Base-by-base conservation (phyloP, 2,113 vertebrate genomes). In the Hippocampus guttulatus region DNA sequence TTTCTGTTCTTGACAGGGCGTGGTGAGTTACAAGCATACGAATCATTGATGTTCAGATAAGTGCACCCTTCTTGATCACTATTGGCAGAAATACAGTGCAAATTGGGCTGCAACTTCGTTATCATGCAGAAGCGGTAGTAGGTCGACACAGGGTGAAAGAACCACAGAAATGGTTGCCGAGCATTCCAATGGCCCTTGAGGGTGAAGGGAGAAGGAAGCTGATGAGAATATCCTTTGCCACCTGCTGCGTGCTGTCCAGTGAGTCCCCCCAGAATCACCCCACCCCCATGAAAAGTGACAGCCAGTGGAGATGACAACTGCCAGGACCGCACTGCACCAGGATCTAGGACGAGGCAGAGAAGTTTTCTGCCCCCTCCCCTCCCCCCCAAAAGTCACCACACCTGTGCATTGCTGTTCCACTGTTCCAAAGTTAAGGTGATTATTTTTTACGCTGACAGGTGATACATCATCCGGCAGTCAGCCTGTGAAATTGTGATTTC, bases 391-490 rank as follows among this genome's bases (percentile, higher is more conserved):
- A 87, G 89, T 79, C 86, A 78, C 76, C 84, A 86, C 88, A 91
- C 88, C 88, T 90, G 88, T 84, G 84, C 81, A 83, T 80, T 67
- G 68, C 78, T 80, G 81, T 79, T 62, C 73, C 20, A 27, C 79
- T 69, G 73, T 65, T 85, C 72, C 2, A 52, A 67, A 76, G 80
- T 61, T 75, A 64, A 69, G 75, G 83, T 84, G 87, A 84, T 83
- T 88, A 75, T 82, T 68, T 68, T 38, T 68, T 40, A 76, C 85
- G 88, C 77, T 76, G 91, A 90, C 91, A 88, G 89, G 89, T 77
- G 87, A 91, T 92, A 85, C 88, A 92, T 91, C 91, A 91, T 90
- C 88, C 86, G 85, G 81, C 83, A 84, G 84, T 21, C 41, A 49
- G 68, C 80, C 87, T 81, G 1, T 72, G 14, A 81, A 87, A 84